Percentiles rank a stretch among this genome's conserved stretches.
Conservation (phyloP, 2,888 invertebrate genomes). For the Trachelus iudaicus region DNA sequence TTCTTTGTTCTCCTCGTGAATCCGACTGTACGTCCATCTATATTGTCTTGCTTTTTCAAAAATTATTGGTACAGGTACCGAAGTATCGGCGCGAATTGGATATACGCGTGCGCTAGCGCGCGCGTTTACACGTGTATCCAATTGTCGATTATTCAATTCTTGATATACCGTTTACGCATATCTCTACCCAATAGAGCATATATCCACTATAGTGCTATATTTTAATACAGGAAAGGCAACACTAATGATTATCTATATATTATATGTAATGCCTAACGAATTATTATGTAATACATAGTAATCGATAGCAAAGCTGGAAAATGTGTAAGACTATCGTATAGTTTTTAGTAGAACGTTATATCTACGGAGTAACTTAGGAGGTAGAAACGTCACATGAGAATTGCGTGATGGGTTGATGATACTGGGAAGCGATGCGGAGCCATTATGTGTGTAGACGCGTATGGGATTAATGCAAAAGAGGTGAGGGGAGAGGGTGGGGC, state of each 20-base stretch:
- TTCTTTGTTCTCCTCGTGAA: neutral
- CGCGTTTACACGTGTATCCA: neutral
- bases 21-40: neutral
- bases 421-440: neutral
- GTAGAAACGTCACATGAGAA: neutral
- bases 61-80: neutral
- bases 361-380: conserved; percentile 29
- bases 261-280: conserved; percentile 37
- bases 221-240: conserved; percentile 35
- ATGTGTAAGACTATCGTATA: conserved; percentile 38
- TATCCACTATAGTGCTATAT: conserved; percentile 18
- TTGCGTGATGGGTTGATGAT: neutral
- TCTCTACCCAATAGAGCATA: neutral
- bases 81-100: neutral
- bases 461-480: neutral
- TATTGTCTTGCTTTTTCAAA: neutral
- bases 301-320: conserved; percentile 38
- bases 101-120: neutral
- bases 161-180: neutral
- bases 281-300: conserved; percentile 42
- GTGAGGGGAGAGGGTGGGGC: too few relatives aligned
- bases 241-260: conserved; percentile 39
- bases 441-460: neutral
- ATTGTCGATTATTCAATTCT: neutral
- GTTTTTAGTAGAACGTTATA: conserved; percentile 25